These are phyloP conservation scores for Eristalinus aeneus DNA, from an alignment of 2,888 invertebrate genomes.

Conservation along the genomic window DNA sequence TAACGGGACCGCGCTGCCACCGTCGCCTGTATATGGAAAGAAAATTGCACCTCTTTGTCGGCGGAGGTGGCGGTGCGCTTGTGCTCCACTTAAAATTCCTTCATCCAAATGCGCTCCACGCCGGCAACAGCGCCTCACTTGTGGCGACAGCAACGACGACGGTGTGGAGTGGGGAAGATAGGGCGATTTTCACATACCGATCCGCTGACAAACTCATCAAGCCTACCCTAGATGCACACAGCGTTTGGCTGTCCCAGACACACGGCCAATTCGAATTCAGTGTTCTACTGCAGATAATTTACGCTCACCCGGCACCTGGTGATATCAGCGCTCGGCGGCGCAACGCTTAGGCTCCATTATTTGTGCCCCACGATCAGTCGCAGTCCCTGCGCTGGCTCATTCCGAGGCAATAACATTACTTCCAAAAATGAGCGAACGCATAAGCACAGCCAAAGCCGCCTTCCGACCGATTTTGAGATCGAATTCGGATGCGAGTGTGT, in stretches of 20 bases:
- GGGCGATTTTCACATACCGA: constrained; percentile 65
- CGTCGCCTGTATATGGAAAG: constrained; percentile 42
- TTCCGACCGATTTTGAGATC: constrained; percentile 47
- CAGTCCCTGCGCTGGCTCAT: constrained; percentile 15
- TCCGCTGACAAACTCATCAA: constrained; percentile 66
- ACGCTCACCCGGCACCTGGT: constrained; percentile 60
- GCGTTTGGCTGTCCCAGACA: neutral
- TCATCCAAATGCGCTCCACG: constrained; percentile 40
- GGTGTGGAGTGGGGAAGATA: constrained; percentile 23
- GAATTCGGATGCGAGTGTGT: neutral
- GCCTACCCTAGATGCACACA: constrained; percentile 25
- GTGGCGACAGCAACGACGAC: constrained; percentile 18
- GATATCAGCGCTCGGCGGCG: constrained; percentile 25
- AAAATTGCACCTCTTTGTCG: constrained; percentile 69
- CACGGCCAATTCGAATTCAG: constrained; percentile 18
- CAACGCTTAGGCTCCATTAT: constrained; percentile 42
- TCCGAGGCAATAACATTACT: constrained; percentile 58
- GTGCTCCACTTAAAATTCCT: constrained; percentile 64
- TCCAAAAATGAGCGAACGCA: constrained; percentile 68
- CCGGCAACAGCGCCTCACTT: constrained; percentile 11
- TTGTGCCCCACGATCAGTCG: constrained; percentile 45
- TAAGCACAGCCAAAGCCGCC: constrained; percentile 65
- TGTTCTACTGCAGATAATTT: constrained; percentile 61
- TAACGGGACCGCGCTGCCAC: constrained; percentile 29
- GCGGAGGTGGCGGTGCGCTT: constrained; percentile 60